Conservation (phyloP, 2,113 vertebrate genomes). For the Irena cyanogastra region DNA sequence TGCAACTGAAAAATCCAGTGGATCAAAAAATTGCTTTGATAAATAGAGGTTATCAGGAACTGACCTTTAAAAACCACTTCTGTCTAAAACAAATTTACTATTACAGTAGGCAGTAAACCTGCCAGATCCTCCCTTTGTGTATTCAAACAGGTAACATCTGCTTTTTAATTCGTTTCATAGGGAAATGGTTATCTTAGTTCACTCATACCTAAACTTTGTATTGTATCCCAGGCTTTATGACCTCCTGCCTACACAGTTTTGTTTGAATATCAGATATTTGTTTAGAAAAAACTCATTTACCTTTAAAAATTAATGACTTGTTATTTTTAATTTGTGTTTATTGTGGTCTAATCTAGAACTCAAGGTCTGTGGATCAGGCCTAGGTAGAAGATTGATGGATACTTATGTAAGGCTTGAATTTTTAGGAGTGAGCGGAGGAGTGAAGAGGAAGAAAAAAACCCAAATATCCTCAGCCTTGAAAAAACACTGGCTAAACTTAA, state of each 20-base stretch:
- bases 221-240: not conserved
- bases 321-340: not conserved
- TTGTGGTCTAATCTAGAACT: not conserved
- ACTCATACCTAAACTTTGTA: constrained; percentile 6
- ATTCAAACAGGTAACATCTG: not conserved
- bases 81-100: not conserved
- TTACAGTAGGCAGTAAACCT: not conserved
- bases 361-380: not conserved
- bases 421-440: not conserved
- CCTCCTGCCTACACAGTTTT: not conserved
- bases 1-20: constrained; percentile 16
- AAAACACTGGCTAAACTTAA: not conserved
- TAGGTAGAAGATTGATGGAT: not conserved
- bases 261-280: not conserved
- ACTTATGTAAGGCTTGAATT: not conserved
- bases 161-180: constrained; percentile 54
- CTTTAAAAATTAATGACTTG: not conserved
- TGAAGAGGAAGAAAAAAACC: not conserved
- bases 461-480: not conserved
- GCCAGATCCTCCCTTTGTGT: not conserved
- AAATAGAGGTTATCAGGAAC: constrained; percentile 8
- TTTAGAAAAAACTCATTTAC: not conserved
- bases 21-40: constrained; percentile 44
- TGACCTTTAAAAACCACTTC: not conserved
- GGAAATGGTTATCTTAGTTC: constrained; percentile 30